phyloP scores from a whole-genome alignment of 2,797 vertebrate genomes.

The Typhlichthys eigenmanni region DNA sequence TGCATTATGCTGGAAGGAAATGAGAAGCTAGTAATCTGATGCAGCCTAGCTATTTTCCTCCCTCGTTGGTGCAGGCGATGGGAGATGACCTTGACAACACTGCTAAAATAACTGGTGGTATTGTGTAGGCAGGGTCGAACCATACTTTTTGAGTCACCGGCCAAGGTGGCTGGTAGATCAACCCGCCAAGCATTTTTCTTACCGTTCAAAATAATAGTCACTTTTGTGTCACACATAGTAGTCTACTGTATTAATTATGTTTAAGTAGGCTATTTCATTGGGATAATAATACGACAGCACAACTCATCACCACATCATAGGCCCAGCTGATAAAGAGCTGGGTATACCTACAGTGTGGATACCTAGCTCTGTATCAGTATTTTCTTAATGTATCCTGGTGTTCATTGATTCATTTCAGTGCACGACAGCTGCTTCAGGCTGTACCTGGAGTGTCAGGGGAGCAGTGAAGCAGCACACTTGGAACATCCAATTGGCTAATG shows the following conservation, averaged over 20 bases:
- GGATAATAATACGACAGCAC: no score
- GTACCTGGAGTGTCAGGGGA: not conserved
- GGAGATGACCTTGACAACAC: conserved; percentile 50
- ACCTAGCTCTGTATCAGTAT: conserved; percentile 4
- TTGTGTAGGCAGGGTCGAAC: not conserved
- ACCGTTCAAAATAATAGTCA: no score
- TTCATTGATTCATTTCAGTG: conserved; percentile 10
- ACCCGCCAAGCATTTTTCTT: no score
- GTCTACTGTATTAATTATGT: no score
- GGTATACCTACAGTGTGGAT: not conserved
- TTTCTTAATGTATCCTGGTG: conserved; percentile 7
- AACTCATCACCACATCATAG: no score
- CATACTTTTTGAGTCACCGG: no score
- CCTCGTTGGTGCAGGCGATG: conserved; percentile 16
- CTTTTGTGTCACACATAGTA: no score
- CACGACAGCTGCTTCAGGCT: conserved; percentile 13
- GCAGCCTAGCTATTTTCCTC: conserved; percentile 6
- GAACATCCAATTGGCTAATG: not conserved
- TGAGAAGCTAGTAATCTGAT: conserved; percentile 17
- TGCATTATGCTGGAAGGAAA: not conserved
- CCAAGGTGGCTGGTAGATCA: no score
- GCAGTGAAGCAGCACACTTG: conserved; percentile 2
- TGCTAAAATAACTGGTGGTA: conserved; percentile 7
- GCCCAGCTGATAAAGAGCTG: no score
- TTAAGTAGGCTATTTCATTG: no score